A percentile compares a stretch with the other conserved stretches of the same genome.
Conservation (phyloP, 2,797 vertebrate species). For the Falco columbarius region DNA sequence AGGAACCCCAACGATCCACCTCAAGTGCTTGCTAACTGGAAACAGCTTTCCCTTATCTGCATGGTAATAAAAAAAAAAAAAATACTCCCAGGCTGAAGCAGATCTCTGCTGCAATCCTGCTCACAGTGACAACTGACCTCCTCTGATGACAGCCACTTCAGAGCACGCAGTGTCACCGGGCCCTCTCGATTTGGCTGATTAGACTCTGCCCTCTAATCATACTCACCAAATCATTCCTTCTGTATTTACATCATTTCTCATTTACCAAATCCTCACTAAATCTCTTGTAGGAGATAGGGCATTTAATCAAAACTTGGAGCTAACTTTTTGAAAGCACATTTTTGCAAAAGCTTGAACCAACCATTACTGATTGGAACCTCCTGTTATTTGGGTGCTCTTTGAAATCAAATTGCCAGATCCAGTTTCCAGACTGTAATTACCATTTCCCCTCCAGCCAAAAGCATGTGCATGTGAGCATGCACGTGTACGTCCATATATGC, state of each 20-base stretch:
- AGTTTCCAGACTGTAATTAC: background rate
- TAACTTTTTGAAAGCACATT: background rate
- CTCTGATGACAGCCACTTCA: background rate
- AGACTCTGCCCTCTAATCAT: background rate
- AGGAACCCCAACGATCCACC: background rate
- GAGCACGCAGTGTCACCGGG: rapidly evolving
- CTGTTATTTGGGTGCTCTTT: background rate
- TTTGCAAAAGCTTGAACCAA: background rate
- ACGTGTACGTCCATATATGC: rapidly evolving
- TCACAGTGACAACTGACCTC: rapidly evolving
- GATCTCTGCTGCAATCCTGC: background rate
- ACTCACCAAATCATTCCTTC: background rate
- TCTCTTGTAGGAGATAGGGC: background rate
- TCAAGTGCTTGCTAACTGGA: background rate
- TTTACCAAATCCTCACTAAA: background rate
- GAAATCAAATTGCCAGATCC: background rate
- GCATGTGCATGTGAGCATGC: rapidly evolving
- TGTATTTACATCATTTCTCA: background rate
- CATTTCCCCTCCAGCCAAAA: background rate
- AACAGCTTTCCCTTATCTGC: background rate
- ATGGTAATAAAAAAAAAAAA: too few species aligned
- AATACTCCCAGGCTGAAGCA: background rate
- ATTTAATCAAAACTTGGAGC: too few species aligned
- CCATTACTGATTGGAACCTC: background rate
- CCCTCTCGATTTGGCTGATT: background rate